Base-by-base conservation (phyloP, 2,113 vertebrate species). In the Notechis scutatus region DNA sequence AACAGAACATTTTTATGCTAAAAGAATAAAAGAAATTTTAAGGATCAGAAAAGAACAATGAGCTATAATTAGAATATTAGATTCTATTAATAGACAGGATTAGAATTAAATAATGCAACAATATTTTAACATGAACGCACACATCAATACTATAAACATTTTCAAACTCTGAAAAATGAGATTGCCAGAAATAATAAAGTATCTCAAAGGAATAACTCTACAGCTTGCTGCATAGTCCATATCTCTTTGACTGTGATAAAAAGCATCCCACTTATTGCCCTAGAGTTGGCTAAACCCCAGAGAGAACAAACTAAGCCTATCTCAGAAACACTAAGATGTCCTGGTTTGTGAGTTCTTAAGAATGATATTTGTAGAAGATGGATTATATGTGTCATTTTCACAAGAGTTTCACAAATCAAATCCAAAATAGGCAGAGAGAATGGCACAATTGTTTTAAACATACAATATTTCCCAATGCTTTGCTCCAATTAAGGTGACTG, bases 131-230 rank as follows among this genome's bases (percentile, higher is more conserved):
- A 50, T 0, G 45, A 92, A 74, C 4, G 42, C 91, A 3, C 54
- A 23, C 8, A 61, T 14, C 74, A 0, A 0, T 94, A 91, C 54
- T 94, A 92, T 86, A 93, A 96, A 95, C 94, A 90, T 89, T 0
- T 90, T 91, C 92, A 39, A 92, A 34, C 74, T 74, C 34, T 57
- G 90, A 94, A 64, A 56, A 85, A 52, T 0, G 7, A 42, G 85
- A 81, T 4, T 81, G 91, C 94, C 94, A 96, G 92, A 87, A 96
- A 95, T 92, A 97, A 94, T 11, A 93, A 94, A 95, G 92, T n/a
- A 45, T 69, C 74, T 93, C 92, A 56, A 93, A 88, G 92, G 57
- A 91, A 89, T 94, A 92, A 87, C 57, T 47, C 92, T 90, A 88
- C 42, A 85, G 52, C n/a, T 3, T 42, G 64, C 88, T 74, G 85